These are phyloP conservation scores for Acrossocheilus wenchowensis DNA, from an alignment of 2,797 vertebrate genomes.

Conservation along the genomic window DNA sequence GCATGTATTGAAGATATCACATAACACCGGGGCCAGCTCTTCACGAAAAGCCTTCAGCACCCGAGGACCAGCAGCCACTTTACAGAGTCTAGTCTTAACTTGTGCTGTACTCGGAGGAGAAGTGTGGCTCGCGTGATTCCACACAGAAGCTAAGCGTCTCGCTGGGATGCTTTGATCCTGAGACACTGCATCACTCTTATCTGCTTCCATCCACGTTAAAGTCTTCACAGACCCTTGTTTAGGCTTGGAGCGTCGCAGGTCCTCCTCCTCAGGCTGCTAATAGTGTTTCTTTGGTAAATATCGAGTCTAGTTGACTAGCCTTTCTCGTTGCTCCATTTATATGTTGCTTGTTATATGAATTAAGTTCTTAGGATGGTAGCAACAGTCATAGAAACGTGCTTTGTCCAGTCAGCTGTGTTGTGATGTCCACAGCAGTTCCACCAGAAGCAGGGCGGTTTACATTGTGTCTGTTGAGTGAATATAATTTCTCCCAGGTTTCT, in stretches of 20 bases:
- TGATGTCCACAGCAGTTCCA: not conserved
- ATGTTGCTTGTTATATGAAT: not conserved
- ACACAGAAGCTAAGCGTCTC: no score
- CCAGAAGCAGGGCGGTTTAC: not conserved
- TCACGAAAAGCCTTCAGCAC: not conserved
- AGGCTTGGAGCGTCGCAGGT: no score
- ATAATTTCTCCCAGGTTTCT: not conserved
- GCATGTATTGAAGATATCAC: no score
- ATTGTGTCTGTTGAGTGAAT: not conserved
- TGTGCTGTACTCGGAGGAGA: not conserved
- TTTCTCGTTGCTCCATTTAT: not conserved
- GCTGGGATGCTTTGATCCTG: no score
- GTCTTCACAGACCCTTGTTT: no score
- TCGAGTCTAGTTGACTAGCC: not conserved
- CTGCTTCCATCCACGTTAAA: no score
- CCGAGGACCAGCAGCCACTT: not conserved
- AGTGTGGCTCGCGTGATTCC: no score
- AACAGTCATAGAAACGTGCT: not conserved
- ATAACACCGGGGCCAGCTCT: no score
- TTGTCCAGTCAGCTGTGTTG: not conserved
- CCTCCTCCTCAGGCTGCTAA: no score
- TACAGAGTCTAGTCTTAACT: not conserved
- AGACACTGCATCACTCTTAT: no score
- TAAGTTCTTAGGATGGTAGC: not conserved
- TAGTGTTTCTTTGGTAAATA: no score